These are phyloP conservation scores for Mimachlamys varia DNA, from an alignment of 2,888 invertebrate species.

Conservation along the genomic window DNA sequence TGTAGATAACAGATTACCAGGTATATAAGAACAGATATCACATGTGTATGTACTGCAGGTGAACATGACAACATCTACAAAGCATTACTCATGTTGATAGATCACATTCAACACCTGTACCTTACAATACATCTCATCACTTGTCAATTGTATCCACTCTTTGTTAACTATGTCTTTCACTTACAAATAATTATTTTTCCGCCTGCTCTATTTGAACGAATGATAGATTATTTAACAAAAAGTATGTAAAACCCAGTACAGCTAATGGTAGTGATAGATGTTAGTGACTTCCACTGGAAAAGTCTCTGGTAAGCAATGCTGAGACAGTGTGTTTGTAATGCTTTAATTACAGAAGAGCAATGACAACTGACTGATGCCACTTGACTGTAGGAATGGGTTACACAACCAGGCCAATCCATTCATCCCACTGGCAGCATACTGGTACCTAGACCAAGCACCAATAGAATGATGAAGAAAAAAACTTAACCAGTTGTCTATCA, in stretches of 20 bases:
- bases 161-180: neutral
- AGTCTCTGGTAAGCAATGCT: neutral
- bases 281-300: neutral
- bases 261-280: neutral
- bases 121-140: neutral
- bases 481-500: neutral
- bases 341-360: neutral
- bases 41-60: too few species aligned
- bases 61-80: too few species aligned
- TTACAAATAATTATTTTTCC: neutral
- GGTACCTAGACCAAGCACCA: neutral
- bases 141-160: neutral
- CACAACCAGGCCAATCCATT: neutral
- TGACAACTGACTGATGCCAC: neutral
- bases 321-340: neutral
- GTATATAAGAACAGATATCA: too few species aligned
- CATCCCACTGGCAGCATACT: neutral
- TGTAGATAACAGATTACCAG: neutral
- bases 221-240: too few species aligned
- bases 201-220: too few species aligned
- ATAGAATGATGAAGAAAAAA: neutral
- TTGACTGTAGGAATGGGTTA: constrained; percentile 2
- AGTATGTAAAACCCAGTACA: neutral
- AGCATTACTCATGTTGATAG: neutral
- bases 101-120: constrained; percentile 1